Conservation (phyloP, 2,888 invertebrate genomes). For the Monoplex corrugatus region DNA sequence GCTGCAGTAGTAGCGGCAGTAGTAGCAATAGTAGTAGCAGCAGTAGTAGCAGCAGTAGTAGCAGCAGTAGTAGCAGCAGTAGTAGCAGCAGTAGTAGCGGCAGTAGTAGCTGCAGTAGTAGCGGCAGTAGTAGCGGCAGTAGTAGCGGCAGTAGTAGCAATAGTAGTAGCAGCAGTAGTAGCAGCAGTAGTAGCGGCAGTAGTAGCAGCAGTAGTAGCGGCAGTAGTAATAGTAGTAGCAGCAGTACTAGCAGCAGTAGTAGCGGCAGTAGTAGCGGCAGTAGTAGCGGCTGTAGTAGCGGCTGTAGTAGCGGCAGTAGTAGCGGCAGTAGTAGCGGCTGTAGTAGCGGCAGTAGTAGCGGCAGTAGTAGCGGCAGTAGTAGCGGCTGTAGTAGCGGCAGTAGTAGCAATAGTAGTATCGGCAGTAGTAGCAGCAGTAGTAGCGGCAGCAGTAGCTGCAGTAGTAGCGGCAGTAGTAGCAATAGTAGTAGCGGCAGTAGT, state of each 20-base stretch:
- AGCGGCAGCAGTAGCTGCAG: background rate
- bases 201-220: background rate
- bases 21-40: slow-evolving; percentile 1
- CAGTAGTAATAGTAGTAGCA: background rate
- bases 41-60: background rate
- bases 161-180: slow-evolving; percentile 7
- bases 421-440: slow-evolving; percentile 23
- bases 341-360: slow-evolving; percentile 6
- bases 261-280: slow-evolving; percentile 16
- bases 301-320: too few species aligned
- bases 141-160: background rate
- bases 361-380: slow-evolving; percentile 7
- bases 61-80: background rate
- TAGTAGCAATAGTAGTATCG: too few species aligned
- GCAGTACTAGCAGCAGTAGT: slow-evolving; percentile 22
- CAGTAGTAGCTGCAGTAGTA: background rate
- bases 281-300: too few species aligned
- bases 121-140: background rate
- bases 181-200: background rate
- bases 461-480: slow-evolving; percentile 3
- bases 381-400: too few species aligned
- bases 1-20: background rate
- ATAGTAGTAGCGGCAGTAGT: background rate
- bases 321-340: too few species aligned
- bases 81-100: background rate